A percentile compares a stretch with the other conserved stretches of the same genome.
These are phyloP conservation scores for Cosmorhoe ocellata DNA, from an alignment of 2,888 invertebrate genomes.

Conservation along the genomic window DNA sequence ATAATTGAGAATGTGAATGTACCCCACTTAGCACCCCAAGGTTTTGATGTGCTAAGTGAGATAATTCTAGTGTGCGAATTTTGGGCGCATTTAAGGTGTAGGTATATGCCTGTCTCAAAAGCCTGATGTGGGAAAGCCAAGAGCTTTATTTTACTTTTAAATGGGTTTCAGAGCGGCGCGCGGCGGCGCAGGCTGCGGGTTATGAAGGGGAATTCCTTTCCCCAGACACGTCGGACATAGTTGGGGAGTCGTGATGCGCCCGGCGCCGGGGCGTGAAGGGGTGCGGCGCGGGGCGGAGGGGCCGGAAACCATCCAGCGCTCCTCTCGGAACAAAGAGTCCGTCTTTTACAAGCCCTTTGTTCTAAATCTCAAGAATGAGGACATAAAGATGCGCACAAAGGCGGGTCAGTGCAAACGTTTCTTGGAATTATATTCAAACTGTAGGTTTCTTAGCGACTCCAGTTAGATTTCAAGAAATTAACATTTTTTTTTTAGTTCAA, in stretches of 20 bases:
- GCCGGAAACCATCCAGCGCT: slow-evolving; percentile 31
- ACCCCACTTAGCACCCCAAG: no score
- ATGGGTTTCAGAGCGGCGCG: slow-evolving; percentile 38
- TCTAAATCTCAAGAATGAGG: slow-evolving; percentile 24
- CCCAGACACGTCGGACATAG: slow-evolving; percentile 34
- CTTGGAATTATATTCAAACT: slow-evolving; percentile 4
- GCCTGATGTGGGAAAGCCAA: slow-evolving; percentile 21
- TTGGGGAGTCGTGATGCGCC: slow-evolving; percentile 32
- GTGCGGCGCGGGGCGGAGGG: slow-evolving; percentile 10
- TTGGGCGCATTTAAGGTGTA: no score
- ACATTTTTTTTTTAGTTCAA: not conserved
- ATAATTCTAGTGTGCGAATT: no score
- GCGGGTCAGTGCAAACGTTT: slow-evolving; percentile 20
- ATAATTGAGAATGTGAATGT: no score
- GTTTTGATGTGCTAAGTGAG: no score
- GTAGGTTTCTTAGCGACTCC: slow-evolving; percentile 8
- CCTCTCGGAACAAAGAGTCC: slow-evolving; percentile 30
- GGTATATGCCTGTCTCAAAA: no score
- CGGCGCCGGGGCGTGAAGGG: slow-evolving; percentile 15
- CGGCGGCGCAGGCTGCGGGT: slow-evolving; percentile 20
- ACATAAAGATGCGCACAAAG: slow-evolving; percentile 24
- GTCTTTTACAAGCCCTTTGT: slow-evolving; percentile 32
- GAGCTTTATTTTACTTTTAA: slow-evolving; percentile 42
- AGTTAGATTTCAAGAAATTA: not conserved
- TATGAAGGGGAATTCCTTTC: slow-evolving; percentile 36